Evolutionary conservation across 1,140 invertebrate species (phyloP).

Genomic region (Glossosoma conforme): DNA sequence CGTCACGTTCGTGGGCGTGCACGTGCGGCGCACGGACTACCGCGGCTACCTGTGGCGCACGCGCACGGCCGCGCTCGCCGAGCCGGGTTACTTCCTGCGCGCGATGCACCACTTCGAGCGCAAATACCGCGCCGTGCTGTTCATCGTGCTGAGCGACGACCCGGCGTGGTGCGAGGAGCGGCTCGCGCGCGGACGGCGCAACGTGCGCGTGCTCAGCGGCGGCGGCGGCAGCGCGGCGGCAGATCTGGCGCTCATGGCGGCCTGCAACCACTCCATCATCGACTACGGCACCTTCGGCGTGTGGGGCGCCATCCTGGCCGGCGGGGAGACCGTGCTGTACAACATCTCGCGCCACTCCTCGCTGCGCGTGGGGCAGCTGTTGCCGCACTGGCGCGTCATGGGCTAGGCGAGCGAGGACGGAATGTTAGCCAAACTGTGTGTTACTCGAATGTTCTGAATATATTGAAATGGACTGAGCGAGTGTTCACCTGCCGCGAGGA

Average conservation of each 20-base stretch:
- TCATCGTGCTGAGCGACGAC: constrained; percentile 60
- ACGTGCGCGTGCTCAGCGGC: constrained; percentile 48
- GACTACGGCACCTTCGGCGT: constrained; percentile 67
- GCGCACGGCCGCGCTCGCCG: constrained; percentile 46
- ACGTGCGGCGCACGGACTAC: constrained; percentile 59
- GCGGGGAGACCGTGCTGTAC: constrained; percentile 56
- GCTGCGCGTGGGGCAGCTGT: constrained; percentile 48
- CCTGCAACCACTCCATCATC: constrained; percentile 64
- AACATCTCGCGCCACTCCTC: constrained; percentile 54
- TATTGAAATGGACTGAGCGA: too few relatives aligned
- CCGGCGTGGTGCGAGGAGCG: constrained; percentile 55
- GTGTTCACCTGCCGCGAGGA: too few relatives aligned
- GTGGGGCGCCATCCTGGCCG: constrained; percentile 61
- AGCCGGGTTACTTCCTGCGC: constrained; percentile 49
- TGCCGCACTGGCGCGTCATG: constrained; percentile 54
- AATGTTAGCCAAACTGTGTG: background rate
- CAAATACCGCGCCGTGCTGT: constrained; percentile 51
- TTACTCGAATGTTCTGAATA: too few relatives aligned
- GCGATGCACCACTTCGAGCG: constrained; percentile 55
- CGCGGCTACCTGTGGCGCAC: constrained; percentile 52
- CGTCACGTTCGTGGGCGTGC: constrained; percentile 54
- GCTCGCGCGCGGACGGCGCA: constrained; percentile 41
- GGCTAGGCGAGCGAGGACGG: constrained; percentile 30
- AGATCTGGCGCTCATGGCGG: constrained; percentile 60
- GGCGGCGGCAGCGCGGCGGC: constrained; percentile 48